Evolutionary conservation across 2,113 vertebrate species (phyloP).

Genomic region (Trogon surrucura): DNA sequence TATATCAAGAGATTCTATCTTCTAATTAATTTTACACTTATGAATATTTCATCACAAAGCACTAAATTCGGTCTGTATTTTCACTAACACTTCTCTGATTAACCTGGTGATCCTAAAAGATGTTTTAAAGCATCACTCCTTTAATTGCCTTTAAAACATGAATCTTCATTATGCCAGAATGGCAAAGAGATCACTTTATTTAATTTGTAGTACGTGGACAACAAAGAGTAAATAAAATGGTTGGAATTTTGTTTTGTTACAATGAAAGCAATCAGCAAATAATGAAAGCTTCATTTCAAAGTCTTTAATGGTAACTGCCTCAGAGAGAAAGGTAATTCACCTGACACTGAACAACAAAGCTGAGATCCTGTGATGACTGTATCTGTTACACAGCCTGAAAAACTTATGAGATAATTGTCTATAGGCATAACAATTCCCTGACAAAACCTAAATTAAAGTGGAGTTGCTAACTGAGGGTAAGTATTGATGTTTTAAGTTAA

Average conservation of each 20-base stretch:
- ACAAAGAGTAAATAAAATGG: neutral
- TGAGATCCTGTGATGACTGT: neutral
- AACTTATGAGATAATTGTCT: slow-evolving; percentile 51
- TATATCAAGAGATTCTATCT: neutral
- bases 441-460: slow-evolving; percentile 27
- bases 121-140: neutral
- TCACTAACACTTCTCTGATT: neutral
- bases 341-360: neutral
- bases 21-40: neutral
- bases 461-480: neutral
- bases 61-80: neutral
- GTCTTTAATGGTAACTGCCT: neutral
- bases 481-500: slow-evolving; percentile 2
- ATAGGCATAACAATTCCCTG: slow-evolving; percentile 9
- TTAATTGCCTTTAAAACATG: neutral
- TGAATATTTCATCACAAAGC: neutral
- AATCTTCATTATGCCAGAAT: neutral
- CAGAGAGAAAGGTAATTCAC: slow-evolving; percentile 42
- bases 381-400: slow-evolving; percentile 4
- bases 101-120: neutral
- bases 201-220: neutral
- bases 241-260: neutral
- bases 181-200: neutral
- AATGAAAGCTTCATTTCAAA: slow-evolving; percentile 50
- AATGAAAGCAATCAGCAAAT: slow-evolving; percentile 10